Evolutionary conservation across 1,140 invertebrate genomes (phyloP).

Genomic region (Hydropsyche tenuis): DNA sequence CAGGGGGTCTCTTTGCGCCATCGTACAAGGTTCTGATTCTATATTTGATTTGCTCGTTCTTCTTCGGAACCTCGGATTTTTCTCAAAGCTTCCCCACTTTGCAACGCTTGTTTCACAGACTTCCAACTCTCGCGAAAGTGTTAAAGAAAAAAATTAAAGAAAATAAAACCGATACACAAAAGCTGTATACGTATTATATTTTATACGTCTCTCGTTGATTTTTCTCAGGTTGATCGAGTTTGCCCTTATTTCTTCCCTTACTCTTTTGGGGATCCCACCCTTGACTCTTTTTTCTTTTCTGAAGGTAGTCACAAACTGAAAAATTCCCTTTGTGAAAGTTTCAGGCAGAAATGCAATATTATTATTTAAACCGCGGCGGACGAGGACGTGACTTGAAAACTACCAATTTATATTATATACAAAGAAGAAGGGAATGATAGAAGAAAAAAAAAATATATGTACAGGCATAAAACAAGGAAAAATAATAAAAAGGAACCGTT

Average conservation of each 20-base stretch:
- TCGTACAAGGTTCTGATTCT: conserved; percentile 21
- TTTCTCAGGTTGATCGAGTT: background rate
- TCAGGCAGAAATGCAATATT: conserved; percentile 45
- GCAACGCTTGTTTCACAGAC: conserved; percentile 39
- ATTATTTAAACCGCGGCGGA: conserved; percentile 47
- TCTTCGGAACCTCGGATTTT: conserved; percentile 26
- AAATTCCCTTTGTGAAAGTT: conserved; percentile 41
- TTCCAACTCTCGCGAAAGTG: conserved; percentile 35
- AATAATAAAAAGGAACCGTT: background rate
- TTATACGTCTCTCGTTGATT: background rate
- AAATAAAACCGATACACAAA: conserved; percentile 43
- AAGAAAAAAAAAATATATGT: conserved; percentile 1
- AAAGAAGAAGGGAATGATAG: conserved; percentile 7
- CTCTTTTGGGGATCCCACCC: conserved; percentile 34
- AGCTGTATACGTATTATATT: conserved; percentile 10
- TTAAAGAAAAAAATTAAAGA: conserved; percentile 42
- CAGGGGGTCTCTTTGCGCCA: background rate
- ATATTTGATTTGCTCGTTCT: conserved; percentile 42
- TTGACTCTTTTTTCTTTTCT: background rate
- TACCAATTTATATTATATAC: conserved; percentile 34
- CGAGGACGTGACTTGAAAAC: conserved; percentile 44
- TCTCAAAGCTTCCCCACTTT: conserved; percentile 44
- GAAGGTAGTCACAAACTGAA: conserved; percentile 27
- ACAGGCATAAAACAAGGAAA: background rate
- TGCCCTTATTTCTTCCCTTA: conserved; percentile 32